Evolutionary conservation across 2,113 vertebrate species (phyloP).

Genomic region (Prunella himalayana): DNA sequence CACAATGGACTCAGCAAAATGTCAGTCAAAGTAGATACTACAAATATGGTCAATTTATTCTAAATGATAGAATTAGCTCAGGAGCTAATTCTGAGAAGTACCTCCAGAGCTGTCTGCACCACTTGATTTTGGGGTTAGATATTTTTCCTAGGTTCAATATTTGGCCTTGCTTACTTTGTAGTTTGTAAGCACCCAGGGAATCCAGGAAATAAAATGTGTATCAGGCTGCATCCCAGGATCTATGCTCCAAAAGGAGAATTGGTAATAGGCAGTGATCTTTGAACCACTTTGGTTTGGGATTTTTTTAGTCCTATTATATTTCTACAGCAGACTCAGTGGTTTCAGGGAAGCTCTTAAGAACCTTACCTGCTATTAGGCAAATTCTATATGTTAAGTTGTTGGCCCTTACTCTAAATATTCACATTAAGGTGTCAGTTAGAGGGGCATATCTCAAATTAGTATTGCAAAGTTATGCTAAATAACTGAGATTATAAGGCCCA

Average conservation of each 20-base stretch:
- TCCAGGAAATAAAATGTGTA: neutral
- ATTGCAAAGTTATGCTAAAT: neutral
- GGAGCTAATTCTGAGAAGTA: neutral
- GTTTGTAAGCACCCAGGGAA: neutral
- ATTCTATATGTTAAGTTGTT: neutral
- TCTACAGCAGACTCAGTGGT: neutral
- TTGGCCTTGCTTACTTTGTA: neutral
- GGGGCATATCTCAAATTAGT: neutral
- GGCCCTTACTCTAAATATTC: neutral
- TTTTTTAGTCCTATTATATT: neutral
- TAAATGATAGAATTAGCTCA: too few species aligned
- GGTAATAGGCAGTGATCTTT: neutral
- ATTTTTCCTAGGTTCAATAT: neutral
- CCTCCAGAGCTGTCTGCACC: neutral
- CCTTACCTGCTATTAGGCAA: neutral
- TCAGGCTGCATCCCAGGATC: neutral
- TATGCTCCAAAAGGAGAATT: neutral
- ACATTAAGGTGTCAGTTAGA: neutral
- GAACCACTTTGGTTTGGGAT: rapidly evolving
- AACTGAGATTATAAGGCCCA: neutral
- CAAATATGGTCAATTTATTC: neutral
- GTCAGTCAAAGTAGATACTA: neutral
- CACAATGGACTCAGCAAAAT: neutral
- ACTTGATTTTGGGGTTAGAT: neutral
- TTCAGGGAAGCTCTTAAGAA: neutral